These are phyloP conservation scores for Mallotus villosus DNA, from an alignment of 2,797 vertebrate species.

Conservation along the genomic window DNA sequence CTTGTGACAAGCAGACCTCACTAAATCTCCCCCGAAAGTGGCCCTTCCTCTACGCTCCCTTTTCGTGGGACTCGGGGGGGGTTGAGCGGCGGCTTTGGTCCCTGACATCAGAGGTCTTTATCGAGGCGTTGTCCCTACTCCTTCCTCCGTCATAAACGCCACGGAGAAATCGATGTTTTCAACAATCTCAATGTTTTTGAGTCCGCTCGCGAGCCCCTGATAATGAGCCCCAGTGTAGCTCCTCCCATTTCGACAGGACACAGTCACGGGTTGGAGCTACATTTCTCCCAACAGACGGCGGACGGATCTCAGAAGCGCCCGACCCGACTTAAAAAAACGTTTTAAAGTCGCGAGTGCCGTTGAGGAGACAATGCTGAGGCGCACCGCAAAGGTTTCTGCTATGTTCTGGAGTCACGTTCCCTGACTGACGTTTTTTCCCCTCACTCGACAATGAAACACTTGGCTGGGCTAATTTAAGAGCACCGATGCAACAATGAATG, in stretches of 20 bases:
- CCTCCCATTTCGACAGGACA: too few species aligned
- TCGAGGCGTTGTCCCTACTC: background rate
- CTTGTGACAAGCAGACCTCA: slow-evolving; percentile 36
- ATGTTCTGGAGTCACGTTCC: slow-evolving; percentile 37
- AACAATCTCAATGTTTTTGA: too few species aligned
- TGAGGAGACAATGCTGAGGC: slow-evolving; percentile 30
- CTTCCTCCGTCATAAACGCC: background rate
- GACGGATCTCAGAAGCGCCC: too few species aligned
- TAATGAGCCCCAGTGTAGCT: too few species aligned
- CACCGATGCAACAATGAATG: slow-evolving; percentile 35
- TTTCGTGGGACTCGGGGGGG: slow-evolving; percentile 1
- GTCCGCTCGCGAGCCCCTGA: too few species aligned
- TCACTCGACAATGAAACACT: slow-evolving; percentile 64
- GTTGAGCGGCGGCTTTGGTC: background rate
- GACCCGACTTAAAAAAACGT: too few species aligned
- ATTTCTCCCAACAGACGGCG: too few species aligned
- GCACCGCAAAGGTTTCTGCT: slow-evolving; percentile 11
- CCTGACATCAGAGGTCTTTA: background rate
- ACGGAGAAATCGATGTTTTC: too few species aligned
- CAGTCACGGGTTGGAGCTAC: too few species aligned
- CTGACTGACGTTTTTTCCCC: slow-evolving; percentile 51
- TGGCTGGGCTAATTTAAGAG: slow-evolving; percentile 62
- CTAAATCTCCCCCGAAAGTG: slow-evolving; percentile 61
- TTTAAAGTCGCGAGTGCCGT: slow-evolving; percentile 1
- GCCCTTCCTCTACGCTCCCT: slow-evolving; percentile 8